These are phyloP conservation scores for Trisateles emortualis DNA, from an alignment of 2,888 invertebrate genomes.

Conservation along the genomic window DNA sequence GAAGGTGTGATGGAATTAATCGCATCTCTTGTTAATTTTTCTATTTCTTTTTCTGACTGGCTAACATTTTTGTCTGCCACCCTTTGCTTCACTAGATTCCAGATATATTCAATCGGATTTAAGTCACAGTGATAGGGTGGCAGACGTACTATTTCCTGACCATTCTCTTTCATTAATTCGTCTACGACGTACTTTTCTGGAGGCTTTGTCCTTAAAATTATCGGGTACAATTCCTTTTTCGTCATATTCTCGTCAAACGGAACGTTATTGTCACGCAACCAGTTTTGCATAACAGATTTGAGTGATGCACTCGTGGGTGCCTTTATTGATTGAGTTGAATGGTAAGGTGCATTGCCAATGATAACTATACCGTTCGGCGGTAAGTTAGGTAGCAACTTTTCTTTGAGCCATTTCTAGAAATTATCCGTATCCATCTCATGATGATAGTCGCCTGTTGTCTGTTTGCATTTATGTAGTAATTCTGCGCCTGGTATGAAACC, in stretches of 20 bases:
- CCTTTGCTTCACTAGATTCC: slow-evolving; percentile 46
- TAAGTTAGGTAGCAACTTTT: slow-evolving; percentile 44
- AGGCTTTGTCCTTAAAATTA: slow-evolving; percentile 23
- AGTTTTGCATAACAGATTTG: slow-evolving; percentile 30
- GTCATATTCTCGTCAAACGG: slow-evolving; percentile 31
- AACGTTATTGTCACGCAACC: slow-evolving; percentile 31
- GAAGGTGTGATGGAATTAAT: slow-evolving; percentile 1
- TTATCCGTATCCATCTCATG: slow-evolving; percentile 22
- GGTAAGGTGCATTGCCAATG: slow-evolving; percentile 37
- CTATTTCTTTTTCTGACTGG: slow-evolving; percentile 45
- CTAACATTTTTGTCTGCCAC: slow-evolving; percentile 49
- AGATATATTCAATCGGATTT: slow-evolving; percentile 41
- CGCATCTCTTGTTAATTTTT: slow-evolving; percentile 23
- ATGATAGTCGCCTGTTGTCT: slow-evolving; percentile 19
- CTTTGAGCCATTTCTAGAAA: slow-evolving; percentile 37
- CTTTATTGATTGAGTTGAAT: slow-evolving; percentile 25
- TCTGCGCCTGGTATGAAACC: slow-evolving; percentile 23
- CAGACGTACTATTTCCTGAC: slow-evolving; percentile 37
- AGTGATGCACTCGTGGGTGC: slow-evolving; percentile 10
- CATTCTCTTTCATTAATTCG: slow-evolving; percentile 41
- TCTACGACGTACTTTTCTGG: slow-evolving; percentile 47
- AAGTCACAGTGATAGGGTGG: slow-evolving; percentile 36
- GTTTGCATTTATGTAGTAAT: slow-evolving; percentile 22
- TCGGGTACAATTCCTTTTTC: slow-evolving; percentile 22
- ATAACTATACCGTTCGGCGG: slow-evolving; percentile 36